phyloP scores from a whole-genome alignment of 2,113 vertebrate genomes.

The Caracal caracal region DNA sequence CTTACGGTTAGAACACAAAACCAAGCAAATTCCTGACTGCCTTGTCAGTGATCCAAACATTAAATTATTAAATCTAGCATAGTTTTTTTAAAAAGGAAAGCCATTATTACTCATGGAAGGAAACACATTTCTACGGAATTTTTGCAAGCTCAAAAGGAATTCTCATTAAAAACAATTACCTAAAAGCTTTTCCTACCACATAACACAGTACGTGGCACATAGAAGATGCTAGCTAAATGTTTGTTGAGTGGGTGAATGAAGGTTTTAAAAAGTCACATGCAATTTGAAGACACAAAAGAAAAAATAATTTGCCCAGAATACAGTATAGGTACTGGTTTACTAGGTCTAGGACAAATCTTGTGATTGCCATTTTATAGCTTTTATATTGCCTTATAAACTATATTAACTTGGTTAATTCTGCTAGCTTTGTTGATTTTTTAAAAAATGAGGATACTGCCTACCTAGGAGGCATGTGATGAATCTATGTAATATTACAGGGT shows the following conservation, averaged over 20 bases:
- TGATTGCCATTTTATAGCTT: constrained; percentile 6
- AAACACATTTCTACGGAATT: constrained; percentile 12
- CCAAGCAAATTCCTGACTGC: constrained; percentile 18
- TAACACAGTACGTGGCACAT: neutral
- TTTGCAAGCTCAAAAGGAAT: constrained; percentile 47
- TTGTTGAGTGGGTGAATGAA: constrained; percentile 33
- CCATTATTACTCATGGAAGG: neutral
- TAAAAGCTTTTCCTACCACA: constrained; percentile 38
- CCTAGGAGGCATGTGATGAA: neutral
- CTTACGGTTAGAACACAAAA: neutral
- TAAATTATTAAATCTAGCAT: neutral
- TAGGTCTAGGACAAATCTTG: neutral
- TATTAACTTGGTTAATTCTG: neutral
- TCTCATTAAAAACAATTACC: constrained; percentile 37
- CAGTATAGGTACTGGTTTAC: neutral
- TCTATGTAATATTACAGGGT: constrained; percentile 1
- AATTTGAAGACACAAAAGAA: constrained; percentile 12
- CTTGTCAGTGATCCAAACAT: constrained; percentile 15
- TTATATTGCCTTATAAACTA: neutral
- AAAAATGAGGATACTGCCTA: neutral
- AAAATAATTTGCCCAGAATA: neutral
- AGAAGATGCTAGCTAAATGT: constrained; percentile 24
- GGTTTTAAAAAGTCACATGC: neutral
- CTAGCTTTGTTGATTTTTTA: neutral
- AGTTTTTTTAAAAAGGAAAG: neutral